phyloP scores from a whole-genome alignment of 2,113 vertebrate genomes.

The Psittacus erithacus region DNA sequence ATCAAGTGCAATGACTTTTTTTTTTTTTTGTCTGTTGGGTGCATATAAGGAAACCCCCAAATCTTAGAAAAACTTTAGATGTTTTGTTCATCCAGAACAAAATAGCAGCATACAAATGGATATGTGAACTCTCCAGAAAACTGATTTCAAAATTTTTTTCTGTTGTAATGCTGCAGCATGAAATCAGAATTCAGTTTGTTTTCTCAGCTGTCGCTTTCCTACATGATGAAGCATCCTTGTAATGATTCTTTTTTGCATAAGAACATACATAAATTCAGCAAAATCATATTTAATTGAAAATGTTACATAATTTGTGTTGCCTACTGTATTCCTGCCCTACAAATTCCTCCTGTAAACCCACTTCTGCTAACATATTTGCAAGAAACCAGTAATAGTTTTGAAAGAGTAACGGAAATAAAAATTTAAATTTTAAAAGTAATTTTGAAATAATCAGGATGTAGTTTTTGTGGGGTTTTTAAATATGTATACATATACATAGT shows the following conservation, averaged over 20 bases:
- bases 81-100: not conserved
- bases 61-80: not conserved
- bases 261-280: not conserved
- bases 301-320: not conserved
- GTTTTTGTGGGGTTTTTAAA: not conserved
- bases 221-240: not conserved
- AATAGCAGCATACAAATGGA: not conserved
- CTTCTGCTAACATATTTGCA: not conserved
- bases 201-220: not conserved
- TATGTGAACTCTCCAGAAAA: not conserved
- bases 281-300: not conserved
- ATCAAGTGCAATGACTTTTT: accelerated
- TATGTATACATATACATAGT: not conserved
- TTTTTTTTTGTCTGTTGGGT: not conserved
- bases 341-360: not conserved
- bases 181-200: not conserved
- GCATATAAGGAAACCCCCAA: not conserved
- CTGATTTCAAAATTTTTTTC: not conserved
- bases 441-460: not conserved
- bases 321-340: not conserved
- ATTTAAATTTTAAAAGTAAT: not conserved
- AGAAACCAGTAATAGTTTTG: not conserved
- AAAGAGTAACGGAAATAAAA: not conserved
- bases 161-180: not conserved
- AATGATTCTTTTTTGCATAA: not conserved